phyloP scores from a whole-genome alignment of 2,113 vertebrate species.

The Puma concolor region DNA sequence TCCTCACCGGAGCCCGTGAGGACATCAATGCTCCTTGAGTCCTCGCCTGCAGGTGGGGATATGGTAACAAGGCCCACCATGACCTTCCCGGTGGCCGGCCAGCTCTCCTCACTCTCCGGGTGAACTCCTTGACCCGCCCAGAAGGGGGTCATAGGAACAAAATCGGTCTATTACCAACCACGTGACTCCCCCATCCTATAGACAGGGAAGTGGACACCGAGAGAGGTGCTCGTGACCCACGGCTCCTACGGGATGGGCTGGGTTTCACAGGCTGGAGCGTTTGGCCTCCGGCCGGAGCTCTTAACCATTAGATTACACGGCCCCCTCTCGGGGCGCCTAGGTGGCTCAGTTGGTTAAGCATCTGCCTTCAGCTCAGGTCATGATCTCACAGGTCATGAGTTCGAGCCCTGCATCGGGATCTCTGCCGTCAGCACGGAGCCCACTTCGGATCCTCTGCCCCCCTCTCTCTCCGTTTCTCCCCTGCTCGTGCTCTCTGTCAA shows the following conservation, averaged over 20 bases:
- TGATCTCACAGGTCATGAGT: too few relatives aligned
- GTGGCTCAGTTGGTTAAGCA: too few relatives aligned
- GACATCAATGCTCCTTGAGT: neutral
- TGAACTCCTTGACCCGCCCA: neutral
- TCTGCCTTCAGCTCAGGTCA: too few relatives aligned
- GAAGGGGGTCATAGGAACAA: neutral
- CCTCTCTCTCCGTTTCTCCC: too few relatives aligned
- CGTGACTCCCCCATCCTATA: fast-evolving
- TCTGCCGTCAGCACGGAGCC: too few relatives aligned
- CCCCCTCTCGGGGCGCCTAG: too few relatives aligned
- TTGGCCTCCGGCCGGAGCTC: too few relatives aligned
- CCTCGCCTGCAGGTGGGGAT: neutral
- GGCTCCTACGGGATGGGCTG: neutral
- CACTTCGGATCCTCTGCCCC: too few relatives aligned
- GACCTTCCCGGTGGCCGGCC: neutral
- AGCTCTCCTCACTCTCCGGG: neutral
- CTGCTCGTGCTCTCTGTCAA: too few relatives aligned
- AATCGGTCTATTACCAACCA: fast-evolving
- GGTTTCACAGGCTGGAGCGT: fast-evolving
- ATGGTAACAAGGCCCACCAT: neutral
- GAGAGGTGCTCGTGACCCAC: fast-evolving
- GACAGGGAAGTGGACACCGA: neutral
- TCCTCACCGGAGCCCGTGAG: fast-evolving
- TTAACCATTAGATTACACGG: fast-evolving
- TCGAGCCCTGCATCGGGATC: too few relatives aligned